phyloP scores from a whole-genome alignment of 1,140 invertebrate species.

The Zaprionus lachaisei region DNA sequence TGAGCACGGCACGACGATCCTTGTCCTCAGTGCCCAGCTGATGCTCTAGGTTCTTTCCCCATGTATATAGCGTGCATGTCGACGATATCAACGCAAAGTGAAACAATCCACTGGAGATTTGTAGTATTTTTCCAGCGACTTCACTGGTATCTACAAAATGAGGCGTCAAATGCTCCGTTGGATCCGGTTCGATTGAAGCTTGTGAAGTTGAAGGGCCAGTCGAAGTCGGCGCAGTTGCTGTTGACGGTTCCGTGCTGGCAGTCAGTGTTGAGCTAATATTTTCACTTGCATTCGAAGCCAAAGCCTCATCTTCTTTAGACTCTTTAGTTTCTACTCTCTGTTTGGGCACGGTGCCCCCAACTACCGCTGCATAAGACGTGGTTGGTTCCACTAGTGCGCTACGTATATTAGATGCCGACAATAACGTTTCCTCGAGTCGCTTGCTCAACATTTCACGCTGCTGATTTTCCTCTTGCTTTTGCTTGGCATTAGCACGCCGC shows the following conservation, averaged over 20 bases:
- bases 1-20: slow-evolving; percentile 84
- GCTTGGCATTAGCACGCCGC: slow-evolving; percentile 86
- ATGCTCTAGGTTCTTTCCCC: slow-evolving; percentile 89
- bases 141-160: slow-evolving; percentile 86
- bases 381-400: slow-evolving; percentile 58
- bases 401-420: slow-evolving; percentile 35
- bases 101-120: slow-evolving; percentile 88
- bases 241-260: not conserved
- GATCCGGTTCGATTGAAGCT: slow-evolving; percentile 63
- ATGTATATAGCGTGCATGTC: slow-evolving; percentile 87
- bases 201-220: not conserved
- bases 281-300: slow-evolving; percentile 58
- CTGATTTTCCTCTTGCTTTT: slow-evolving; percentile 84
- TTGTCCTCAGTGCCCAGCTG: slow-evolving; percentile 87
- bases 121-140: slow-evolving; percentile 86
- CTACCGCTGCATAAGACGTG: slow-evolving; percentile 70
- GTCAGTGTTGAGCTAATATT: slow-evolving; percentile 28
- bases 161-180: slow-evolving; percentile 86
- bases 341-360: slow-evolving; percentile 61
- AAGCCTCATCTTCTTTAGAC: slow-evolving; percentile 52
- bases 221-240: not conserved
- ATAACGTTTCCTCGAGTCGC: slow-evolving; percentile 72
- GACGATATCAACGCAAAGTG: slow-evolving; percentile 87
- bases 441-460: slow-evolving; percentile 73
- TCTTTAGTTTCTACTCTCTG: slow-evolving; percentile 56